phyloP scores from a whole-genome alignment of 2,888 invertebrate species.

The Miltochrista miniata region DNA sequence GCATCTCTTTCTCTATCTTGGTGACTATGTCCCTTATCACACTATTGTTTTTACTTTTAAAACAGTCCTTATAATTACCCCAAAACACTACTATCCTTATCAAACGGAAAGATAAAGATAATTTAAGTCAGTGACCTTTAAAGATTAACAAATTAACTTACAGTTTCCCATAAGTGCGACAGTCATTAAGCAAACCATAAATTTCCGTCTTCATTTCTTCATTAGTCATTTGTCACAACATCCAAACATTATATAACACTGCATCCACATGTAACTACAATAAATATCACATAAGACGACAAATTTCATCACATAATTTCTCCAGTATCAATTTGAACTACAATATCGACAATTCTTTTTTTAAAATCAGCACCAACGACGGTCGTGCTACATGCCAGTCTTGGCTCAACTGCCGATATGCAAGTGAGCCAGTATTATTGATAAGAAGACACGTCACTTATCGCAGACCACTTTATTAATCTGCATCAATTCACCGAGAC shows the following conservation, averaged over 20 bases:
- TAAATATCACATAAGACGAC: conserved; percentile 35
- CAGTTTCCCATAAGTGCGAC: conserved; percentile 77
- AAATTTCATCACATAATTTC: conserved; percentile 14
- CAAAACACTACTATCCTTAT: too few species aligned
- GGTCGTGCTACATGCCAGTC: conserved; percentile 56
- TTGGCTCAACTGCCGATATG: conserved; percentile 65
- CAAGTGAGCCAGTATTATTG: conserved; percentile 72
- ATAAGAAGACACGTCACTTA: conserved; percentile 73
- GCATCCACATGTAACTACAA: conserved; percentile 29
- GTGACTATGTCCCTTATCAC: too few species aligned
- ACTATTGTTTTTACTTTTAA: too few species aligned
- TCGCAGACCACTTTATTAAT: conserved; percentile 73
- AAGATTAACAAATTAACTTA: conserved; percentile 45
- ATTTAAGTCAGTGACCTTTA: background rate
- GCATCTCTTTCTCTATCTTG: too few species aligned
- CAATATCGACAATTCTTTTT: background rate
- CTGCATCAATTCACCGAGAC: conserved; percentile 76
- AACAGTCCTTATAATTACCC: too few species aligned
- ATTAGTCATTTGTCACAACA: conserved; percentile 58
- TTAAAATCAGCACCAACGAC: conserved; percentile 24
- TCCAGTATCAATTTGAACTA: conserved; percentile 1
- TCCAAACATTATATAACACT: conserved; percentile 11
- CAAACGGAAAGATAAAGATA: background rate
- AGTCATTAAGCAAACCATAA: conserved; percentile 63
- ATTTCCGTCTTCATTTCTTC: conserved; percentile 66